Evolutionary conservation across 1,140 invertebrate species (phyloP).

Genomic region (Temnothorax nylanderi): DNA sequence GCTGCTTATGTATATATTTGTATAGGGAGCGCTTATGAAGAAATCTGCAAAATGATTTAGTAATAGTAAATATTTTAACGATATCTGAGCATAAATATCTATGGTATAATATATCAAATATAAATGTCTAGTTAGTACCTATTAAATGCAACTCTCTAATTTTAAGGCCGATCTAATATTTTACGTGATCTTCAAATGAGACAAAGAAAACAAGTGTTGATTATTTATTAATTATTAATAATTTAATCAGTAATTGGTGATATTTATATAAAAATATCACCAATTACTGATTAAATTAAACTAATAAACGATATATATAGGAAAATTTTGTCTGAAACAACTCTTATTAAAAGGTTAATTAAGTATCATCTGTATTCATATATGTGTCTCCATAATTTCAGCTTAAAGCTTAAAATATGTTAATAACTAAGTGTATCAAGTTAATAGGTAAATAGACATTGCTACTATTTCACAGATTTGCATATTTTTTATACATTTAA

Average conservation of each 20-base stretch:
- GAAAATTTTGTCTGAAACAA: neutral
- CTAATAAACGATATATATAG: neutral
- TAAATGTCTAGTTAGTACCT: conserved; percentile 12
- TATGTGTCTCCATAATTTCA: neutral
- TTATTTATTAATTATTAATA: neutral
- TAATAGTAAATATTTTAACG: neutral
- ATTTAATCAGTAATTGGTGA: neutral
- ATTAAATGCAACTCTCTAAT: neutral
- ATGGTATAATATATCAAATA: conserved; percentile 3
- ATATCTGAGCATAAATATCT: neutral
- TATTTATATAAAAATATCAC: neutral
- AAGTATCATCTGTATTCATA: neutral
- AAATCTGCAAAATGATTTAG: conserved; percentile 85
- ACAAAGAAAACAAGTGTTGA: neutral
- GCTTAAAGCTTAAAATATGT: neutral
- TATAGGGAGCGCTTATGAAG: conserved; percentile 92
- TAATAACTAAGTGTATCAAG: neutral
- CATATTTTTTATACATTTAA: too few relatives aligned
- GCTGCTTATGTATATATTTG: conserved; percentile 94
- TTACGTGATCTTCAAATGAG: neutral
- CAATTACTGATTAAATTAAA: too few relatives aligned
- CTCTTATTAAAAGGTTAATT: neutral
- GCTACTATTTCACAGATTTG: too few relatives aligned
- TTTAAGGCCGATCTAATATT: neutral
- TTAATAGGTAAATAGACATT: too few relatives aligned